These are phyloP conservation scores for Morone saxatilis DNA, from an alignment of 2,113 vertebrate species.

Conservation along the genomic window DNA sequence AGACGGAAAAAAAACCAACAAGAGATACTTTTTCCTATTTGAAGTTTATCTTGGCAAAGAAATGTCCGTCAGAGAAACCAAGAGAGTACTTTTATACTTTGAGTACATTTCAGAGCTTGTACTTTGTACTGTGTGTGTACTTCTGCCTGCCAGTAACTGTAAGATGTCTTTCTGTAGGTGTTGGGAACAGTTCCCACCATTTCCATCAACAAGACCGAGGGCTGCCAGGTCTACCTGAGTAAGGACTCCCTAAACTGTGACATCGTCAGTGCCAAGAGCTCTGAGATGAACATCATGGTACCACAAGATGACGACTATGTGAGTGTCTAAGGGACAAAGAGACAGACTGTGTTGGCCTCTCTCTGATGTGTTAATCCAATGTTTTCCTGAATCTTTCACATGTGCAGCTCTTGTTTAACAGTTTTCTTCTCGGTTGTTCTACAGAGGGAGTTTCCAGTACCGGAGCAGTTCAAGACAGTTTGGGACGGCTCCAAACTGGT, in stretches of 20 bases:
- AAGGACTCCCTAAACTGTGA: slow-evolving; percentile 91
- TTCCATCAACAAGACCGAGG: slow-evolving; percentile 98
- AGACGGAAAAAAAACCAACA: too few species aligned
- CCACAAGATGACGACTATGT: slow-evolving; percentile 95
- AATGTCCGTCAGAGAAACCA: too few species aligned
- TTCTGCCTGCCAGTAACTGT: background rate
- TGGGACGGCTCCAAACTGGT: slow-evolving; percentile 96
- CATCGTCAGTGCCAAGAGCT: slow-evolving; percentile 97
- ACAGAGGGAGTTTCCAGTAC: slow-evolving; percentile 97
- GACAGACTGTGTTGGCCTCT: too few species aligned
- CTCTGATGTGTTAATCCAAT: background rate
- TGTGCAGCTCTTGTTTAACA: background rate
- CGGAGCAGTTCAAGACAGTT: slow-evolving; percentile 97
- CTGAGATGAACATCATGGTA: slow-evolving; percentile 96
- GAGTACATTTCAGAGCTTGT: too few species aligned
- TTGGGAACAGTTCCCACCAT: slow-evolving; percentile 96
- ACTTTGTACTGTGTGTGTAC: too few species aligned
- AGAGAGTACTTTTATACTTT: too few species aligned
- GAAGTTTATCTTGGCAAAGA: too few species aligned
- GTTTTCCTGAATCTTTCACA: too few species aligned
- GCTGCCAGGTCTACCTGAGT: slow-evolving; percentile 97
- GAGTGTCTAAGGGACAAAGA: slow-evolving; percentile 73
- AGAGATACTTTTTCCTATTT: too few species aligned
- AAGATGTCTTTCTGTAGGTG: slow-evolving; percentile 84
- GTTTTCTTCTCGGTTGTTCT: background rate